Evolutionary conservation across 1,140 invertebrate genomes (phyloP).

Genomic region (Papilio machaon): DNA sequence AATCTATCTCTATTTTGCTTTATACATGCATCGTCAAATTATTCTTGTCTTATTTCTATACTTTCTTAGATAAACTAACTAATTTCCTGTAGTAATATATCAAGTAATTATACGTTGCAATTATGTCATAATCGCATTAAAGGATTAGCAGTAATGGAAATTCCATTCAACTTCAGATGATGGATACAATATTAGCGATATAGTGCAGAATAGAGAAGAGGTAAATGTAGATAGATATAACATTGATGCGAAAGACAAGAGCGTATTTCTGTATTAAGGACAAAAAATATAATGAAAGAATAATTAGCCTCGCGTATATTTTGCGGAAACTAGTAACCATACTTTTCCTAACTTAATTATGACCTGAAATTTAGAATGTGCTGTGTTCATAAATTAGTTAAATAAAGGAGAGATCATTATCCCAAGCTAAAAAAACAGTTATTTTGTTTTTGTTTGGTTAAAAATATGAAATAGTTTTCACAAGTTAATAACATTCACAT

Average conservation of each 20-base stretch:
- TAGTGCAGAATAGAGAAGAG: neutral
- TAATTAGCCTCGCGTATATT: too few relatives aligned
- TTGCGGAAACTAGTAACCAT: too few relatives aligned
- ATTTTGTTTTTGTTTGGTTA: too few relatives aligned
- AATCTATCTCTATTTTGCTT: neutral
- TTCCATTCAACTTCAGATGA: slow-evolving; percentile 1
- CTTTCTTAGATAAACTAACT: neutral
- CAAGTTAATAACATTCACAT: slow-evolving; percentile 58
- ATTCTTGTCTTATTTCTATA: neutral
- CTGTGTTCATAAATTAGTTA: neutral
- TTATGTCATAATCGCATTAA: neutral
- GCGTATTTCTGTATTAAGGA: too few relatives aligned
- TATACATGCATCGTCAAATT: neutral
- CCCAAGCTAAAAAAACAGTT: too few relatives aligned
- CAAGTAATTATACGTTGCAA: neutral
- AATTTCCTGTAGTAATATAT: neutral
- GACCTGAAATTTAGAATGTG: neutral
- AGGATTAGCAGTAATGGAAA: slow-evolving; percentile 10
- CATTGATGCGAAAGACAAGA: neutral
- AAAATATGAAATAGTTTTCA: slow-evolving; percentile 44
- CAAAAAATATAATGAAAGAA: too few relatives aligned
- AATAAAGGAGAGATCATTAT: neutral
- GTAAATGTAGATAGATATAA: neutral
- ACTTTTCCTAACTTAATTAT: too few relatives aligned
- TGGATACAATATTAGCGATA: neutral